A percentile compares a stretch with the other conserved stretches of the same genome.
These are phyloP conservation scores for Anarsia innoxiella DNA, from an alignment of 2,888 invertebrate species.

Conservation along the genomic window DNA sequence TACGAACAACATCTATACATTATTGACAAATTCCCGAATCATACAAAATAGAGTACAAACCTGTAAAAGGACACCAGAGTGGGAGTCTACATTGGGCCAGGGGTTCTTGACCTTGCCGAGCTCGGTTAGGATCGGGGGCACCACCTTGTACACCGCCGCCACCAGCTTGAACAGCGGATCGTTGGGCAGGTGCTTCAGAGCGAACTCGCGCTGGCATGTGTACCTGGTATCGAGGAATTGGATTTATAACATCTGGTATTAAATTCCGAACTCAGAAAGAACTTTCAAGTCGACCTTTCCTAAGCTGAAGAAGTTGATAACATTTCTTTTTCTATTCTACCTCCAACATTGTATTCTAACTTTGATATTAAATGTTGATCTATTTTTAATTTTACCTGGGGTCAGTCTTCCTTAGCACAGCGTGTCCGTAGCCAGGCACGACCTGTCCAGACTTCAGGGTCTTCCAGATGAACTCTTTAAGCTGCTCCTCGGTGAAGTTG, in stretches of 20 bases:
- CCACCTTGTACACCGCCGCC: conserved; percentile 92
- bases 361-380: no score
- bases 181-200: conserved; percentile 93
- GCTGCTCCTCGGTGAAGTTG: conserved; percentile 89
- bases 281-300: no score
- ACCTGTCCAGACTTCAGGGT: conserved; percentile 96
- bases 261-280: no score
- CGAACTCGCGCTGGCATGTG: conserved; percentile 95
- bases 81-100: conserved; percentile 98
- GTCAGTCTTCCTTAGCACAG: conserved; percentile 96
- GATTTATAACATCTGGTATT: no score
- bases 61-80: conserved; percentile 94
- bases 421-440: conserved; percentile 98
- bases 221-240: no score
- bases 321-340: no score
- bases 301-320: no score
- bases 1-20: not conserved
- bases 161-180: conserved; percentile 95
- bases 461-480: conserved; percentile 98
- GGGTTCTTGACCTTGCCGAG: conserved; percentile 98
- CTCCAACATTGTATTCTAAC: no score
- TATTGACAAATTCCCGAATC: not conserved
- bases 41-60: conserved; percentile 61
- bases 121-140: conserved; percentile 92
- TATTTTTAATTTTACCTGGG: no score